Conservation (phyloP, 2,888 invertebrate genomes). For the Adineta ricciae region DNA sequence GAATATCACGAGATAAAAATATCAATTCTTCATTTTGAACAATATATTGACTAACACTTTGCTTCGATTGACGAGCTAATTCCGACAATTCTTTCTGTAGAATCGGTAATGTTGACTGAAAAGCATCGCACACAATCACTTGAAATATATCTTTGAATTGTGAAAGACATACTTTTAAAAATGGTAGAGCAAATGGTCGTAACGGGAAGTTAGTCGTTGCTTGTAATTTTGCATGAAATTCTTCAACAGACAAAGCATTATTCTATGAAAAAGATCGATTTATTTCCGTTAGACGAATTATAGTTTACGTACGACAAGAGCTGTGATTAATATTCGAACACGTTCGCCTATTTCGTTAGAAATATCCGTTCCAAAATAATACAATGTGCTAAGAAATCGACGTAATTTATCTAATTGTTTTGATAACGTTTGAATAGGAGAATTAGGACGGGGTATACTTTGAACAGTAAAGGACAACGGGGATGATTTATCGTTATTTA, state of each 20-base stretch:
- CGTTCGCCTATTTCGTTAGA: slow-evolving; percentile 75
- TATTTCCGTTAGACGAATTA: too few species aligned
- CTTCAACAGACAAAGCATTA: slow-evolving; percentile 73
- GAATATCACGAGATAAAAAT: neutral
- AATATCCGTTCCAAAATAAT: slow-evolving; percentile 79
- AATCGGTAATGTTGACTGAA: slow-evolving; percentile 23
- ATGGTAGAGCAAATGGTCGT: slow-evolving; percentile 80
- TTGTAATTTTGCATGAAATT: slow-evolving; percentile 83
- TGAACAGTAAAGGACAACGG: neutral
- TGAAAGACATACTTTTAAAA: slow-evolving; percentile 56
- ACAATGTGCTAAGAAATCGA: slow-evolving; percentile 75
- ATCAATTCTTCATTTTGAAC: slow-evolving; percentile 11
- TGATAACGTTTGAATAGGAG: slow-evolving; percentile 33
- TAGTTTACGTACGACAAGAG: slow-evolving; percentile 64
- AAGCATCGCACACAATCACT: too few species aligned
- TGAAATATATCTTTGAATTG: neutral
- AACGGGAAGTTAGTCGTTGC: slow-evolving; percentile 85
- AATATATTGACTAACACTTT: neutral
- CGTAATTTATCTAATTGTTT: slow-evolving; percentile 63
- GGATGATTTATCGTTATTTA: neutral
- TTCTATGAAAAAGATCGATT: slow-evolving; percentile 57
- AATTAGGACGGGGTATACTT: neutral
- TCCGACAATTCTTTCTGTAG: slow-evolving; percentile 19
- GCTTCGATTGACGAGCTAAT: slow-evolving; percentile 2
- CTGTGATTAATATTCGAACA: slow-evolving; percentile 70